phyloP scores from a whole-genome alignment of 2,888 invertebrate species.

The Synanthedon vespiformis region DNA sequence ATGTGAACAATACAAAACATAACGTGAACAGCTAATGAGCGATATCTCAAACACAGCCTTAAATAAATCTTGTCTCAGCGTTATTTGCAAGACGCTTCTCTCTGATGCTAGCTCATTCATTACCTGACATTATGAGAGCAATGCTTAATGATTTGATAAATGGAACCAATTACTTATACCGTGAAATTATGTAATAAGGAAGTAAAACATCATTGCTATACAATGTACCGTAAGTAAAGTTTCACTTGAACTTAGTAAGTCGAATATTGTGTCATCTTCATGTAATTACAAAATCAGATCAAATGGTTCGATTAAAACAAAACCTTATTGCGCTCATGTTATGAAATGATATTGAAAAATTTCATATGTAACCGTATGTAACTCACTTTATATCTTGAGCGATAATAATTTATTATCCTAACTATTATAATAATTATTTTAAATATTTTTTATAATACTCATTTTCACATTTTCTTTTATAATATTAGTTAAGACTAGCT shows the following conservation, averaged over 20 bases:
- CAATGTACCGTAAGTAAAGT: background rate
- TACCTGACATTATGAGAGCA: slow-evolving; percentile 13
- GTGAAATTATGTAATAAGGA: slow-evolving; percentile 20
- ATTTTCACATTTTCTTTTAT: too few relatives aligned
- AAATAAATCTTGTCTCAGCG: background rate
- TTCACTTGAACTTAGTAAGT: slow-evolving; percentile 8
- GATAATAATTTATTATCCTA: too few relatives aligned
- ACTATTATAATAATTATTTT: too few relatives aligned
- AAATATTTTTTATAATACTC: too few relatives aligned
- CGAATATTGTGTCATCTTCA: slow-evolving; percentile 15
- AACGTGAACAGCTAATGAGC: background rate
- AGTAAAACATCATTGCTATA: slow-evolving; percentile 6
- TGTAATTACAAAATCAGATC: slow-evolving; percentile 12
- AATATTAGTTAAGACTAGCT: too few relatives aligned
- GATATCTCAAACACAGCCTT: background rate
- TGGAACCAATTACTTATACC: slow-evolving; percentile 21
- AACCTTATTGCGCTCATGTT: too few relatives aligned
- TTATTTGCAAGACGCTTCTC: background rate
- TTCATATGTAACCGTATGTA: too few relatives aligned
- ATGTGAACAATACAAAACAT: background rate
- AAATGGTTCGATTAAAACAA: background rate
- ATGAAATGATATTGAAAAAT: too few relatives aligned
- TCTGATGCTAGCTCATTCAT: slow-evolving; percentile 8
- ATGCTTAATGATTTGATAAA: slow-evolving; percentile 28
- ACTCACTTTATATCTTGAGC: too few relatives aligned